Percentiles rank a stretch among this genome's conserved stretches.
Conservation (phyloP, 2,797 vertebrate species). For the Myoxocephalus aenaeus region DNA sequence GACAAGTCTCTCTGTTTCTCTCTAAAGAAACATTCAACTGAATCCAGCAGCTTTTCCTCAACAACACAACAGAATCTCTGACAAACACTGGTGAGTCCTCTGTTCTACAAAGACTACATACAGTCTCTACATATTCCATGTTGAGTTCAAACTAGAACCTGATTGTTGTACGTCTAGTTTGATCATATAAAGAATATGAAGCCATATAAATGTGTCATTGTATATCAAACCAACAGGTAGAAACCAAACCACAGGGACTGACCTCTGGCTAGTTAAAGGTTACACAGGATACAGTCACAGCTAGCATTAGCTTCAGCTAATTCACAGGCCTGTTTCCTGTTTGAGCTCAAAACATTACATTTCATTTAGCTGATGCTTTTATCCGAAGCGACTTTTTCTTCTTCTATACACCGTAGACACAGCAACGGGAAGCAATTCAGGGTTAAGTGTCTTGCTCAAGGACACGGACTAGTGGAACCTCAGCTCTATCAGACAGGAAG, state of each 20-base stretch:
- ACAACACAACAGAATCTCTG: background rate
- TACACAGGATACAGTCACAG: no score
- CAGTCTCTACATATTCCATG: background rate
- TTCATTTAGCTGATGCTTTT: no score
- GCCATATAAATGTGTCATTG: background rate
- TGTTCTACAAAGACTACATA: background rate
- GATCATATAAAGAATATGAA: background rate
- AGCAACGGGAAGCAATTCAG: no score
- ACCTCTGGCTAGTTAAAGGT: background rate
- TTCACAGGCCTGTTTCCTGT: background rate
- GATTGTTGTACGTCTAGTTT: background rate
- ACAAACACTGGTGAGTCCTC: slow-evolving; percentile 32
- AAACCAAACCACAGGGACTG: background rate
- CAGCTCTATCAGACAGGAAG: background rate
- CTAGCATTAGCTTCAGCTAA: background rate
- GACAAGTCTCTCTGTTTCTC: slow-evolving; percentile 2
- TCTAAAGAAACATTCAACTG: background rate
- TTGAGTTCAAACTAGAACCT: no score
- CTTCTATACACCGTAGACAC: no score
- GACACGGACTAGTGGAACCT: no score
- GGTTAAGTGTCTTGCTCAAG: no score
- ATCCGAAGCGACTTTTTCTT: no score
- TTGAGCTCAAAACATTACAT: no score
- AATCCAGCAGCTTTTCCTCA: background rate
- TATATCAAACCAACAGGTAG: background rate